Conservation (phyloP, 2,888 invertebrate genomes). For the Tetranychus piercei region DNA sequence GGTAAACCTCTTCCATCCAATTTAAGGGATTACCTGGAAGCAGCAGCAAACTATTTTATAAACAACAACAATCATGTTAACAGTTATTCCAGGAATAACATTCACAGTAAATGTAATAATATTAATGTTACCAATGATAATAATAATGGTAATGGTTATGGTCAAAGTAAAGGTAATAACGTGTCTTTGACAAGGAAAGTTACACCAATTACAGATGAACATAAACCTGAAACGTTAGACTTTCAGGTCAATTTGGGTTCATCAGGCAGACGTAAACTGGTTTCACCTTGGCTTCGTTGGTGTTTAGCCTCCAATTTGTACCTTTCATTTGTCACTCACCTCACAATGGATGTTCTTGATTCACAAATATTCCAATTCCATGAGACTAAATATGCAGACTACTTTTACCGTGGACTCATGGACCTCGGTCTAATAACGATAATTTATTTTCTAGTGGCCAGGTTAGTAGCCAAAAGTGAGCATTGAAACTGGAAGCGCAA, state of each 20-base stretch:
- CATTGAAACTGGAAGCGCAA: no score
- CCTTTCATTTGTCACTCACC: slow-evolving; percentile 22
- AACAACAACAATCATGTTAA: no score
- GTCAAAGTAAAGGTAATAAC: no score
- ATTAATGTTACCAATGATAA: no score
- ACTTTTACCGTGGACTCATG: slow-evolving; percentile 24
- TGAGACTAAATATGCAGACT: slow-evolving; percentile 22
- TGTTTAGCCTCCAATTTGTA: slow-evolving; percentile 19
- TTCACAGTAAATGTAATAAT: no score
- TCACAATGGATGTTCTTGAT: slow-evolving; percentile 21
- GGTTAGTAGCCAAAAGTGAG: slow-evolving; percentile 17
- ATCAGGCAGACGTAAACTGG: neutral
- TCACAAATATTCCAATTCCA: slow-evolving; percentile 23
- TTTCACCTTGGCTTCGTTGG: slow-evolving; percentile 13
- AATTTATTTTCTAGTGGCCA: slow-evolving; percentile 23
- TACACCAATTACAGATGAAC: slow-evolving; percentile 22
- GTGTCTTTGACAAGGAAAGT: no score
- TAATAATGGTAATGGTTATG: no score
- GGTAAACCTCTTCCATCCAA: slow-evolving; percentile 22
- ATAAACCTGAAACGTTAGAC: slow-evolving; percentile 19
- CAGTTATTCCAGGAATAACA: no score
- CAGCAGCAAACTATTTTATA: neutral
- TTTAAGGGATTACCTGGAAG: slow-evolving; percentile 23
- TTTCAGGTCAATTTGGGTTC: neutral
- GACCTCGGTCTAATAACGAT: slow-evolving; percentile 24